phyloP scores from a whole-genome alignment of 2,888 invertebrate species.

The Xylota segnis region DNA sequence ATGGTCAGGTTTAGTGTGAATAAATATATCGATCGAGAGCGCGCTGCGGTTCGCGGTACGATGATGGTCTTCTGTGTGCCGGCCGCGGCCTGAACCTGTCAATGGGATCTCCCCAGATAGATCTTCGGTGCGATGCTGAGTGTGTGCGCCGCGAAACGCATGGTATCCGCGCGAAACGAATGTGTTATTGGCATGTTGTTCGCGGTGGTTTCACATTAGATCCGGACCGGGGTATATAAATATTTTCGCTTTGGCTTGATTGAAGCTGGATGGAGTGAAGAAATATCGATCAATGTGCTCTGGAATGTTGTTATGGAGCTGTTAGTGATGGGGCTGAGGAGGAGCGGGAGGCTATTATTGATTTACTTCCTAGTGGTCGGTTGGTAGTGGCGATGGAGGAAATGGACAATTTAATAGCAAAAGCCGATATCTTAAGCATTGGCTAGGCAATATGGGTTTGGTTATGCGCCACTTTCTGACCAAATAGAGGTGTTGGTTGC shows the following conservation, averaged over 20 bases:
- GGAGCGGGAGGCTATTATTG: slow-evolving; percentile 1
- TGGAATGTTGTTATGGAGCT: slow-evolving; percentile 41
- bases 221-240: slow-evolving; percentile 59
- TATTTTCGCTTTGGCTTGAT: slow-evolving; percentile 65
- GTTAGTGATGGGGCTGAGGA: background rate
- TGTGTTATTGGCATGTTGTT: slow-evolving; percentile 39
- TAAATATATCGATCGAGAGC: slow-evolving; percentile 68
- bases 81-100: slow-evolving; percentile 53
- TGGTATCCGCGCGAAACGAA: slow-evolving; percentile 37
- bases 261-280: slow-evolving; percentile 54
- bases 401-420: background rate
- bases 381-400: background rate
- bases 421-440: background rate
- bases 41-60: slow-evolving; percentile 14
- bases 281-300: slow-evolving; percentile 56
- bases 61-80: slow-evolving; percentile 31
- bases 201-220: slow-evolving; percentile 48
- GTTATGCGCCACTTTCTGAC: too few relatives aligned
- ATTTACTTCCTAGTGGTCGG: slow-evolving; percentile 24
- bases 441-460: background rate
- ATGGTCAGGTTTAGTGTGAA: slow-evolving; percentile 76
- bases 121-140: slow-evolving; percentile 70
- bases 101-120: slow-evolving; percentile 62
- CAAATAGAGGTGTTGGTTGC: too few relatives aligned
- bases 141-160: slow-evolving; percentile 34